Conservation (phyloP, 2,888 invertebrate species). For the Drosophila lacicola region DNA sequence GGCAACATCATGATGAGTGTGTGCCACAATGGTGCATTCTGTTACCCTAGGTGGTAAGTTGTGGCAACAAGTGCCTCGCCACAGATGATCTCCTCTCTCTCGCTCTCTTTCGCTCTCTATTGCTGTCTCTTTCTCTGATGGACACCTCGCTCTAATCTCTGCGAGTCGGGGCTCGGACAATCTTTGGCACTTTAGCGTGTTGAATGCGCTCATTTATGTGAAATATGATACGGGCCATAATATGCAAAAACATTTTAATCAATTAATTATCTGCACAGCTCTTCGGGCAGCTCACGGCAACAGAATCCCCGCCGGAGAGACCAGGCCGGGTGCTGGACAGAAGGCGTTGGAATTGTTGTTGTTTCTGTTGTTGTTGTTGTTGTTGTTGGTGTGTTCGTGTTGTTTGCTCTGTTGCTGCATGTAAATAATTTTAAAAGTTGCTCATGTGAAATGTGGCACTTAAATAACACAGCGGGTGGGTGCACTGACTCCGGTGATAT, state of each 20-base stretch:
- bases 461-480: conserved; percentile 76
- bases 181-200: conserved; percentile 81
- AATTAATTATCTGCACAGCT: conserved; percentile 81
- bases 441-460: conserved; percentile 79
- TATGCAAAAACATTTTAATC: conserved; percentile 83
- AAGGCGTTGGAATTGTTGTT: conserved; percentile 29
- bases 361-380: conserved; percentile 24
- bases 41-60: conserved; percentile 78
- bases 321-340: conserved; percentile 27
- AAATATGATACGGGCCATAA: conserved; percentile 82
- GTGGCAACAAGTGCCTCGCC: conserved; percentile 76
- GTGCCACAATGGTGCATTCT: conserved; percentile 46
- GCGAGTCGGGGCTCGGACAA: conserved; percentile 45
- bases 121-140: conserved; percentile 22
- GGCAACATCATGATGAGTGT: conserved; percentile 49
- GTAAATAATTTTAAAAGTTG: conserved; percentile 77
- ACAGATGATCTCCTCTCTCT: conserved; percentile 29
- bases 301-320: conserved; percentile 21
- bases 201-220: conserved; percentile 81
- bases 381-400: neutral
- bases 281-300: conserved; percentile 35
- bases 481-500: conserved; percentile 29
- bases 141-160: conserved; percentile 51
- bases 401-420: conserved; percentile 54
- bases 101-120: conserved; percentile 4